Evolutionary conservation across 2,888 invertebrate species (phyloP), one percentile per base, ranked within the genome.

Genomic region (Thymelicus acteon): DNA sequence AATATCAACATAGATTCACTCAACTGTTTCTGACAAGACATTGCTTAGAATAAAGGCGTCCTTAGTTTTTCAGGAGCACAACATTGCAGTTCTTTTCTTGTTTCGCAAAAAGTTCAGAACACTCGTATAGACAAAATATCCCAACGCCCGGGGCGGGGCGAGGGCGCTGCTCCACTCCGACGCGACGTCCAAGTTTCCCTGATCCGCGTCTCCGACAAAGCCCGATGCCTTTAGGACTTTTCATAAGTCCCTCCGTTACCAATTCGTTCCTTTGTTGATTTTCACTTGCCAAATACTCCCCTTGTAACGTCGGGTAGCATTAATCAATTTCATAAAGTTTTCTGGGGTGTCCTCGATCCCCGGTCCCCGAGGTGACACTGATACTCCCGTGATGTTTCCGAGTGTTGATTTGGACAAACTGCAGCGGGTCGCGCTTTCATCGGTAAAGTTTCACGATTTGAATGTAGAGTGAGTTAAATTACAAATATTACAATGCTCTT

Each of bases 211-310:
- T 61, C 67, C 67, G 40, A 67, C 67, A 54, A 68, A 40, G 60
- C 54, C 15, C n/a, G 48, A 47, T 62, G 68, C 68, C 68, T 68
- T 62, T 19, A 68, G 68, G 68, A 62, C 62, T 62, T 68, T 49
- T 61, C 52, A 49, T 48, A 68, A 54, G 15, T 52, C 19, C 62
- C 49, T 49, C 49, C 40, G 39, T 15, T 49, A 60, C 61, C 62
- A 68, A 68, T 68, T 68, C 62, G 47, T 57, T 37, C 62, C 62
- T 62, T 68, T 68, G 68, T 68, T 62, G 68, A 68, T 62, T 57
- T 68, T 68, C 68, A 57, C 68, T 61, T 47, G n/a, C 39, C 54
- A 57, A 68, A 57, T 62, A 57, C 54, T 68, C 68, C 61, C 37
- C 37, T 48, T 57, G 57, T 48, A 37, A 58, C 13, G 19, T 60